Base-by-base conservation (phyloP, 1,140 invertebrate species). In the Hirudo medicinalis region DNA sequence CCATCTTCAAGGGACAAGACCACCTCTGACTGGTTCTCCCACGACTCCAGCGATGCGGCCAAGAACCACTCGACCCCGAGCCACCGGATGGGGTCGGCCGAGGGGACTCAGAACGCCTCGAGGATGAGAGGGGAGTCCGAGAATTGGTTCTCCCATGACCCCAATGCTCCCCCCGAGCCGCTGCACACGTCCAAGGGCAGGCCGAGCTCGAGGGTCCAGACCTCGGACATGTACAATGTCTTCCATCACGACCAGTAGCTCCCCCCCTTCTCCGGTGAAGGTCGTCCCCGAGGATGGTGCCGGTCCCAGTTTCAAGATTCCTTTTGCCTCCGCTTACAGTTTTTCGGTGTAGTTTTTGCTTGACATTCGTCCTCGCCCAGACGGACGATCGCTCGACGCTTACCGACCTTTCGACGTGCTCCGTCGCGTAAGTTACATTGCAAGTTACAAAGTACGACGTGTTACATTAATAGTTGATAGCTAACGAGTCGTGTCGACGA, bases 61-160 rank as follows among this genome's bases (percentile, higher is more conserved):
- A 63, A 32, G 29, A 22, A 22, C 22, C 9, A 22, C 29, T 63
- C 13, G 2, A 54, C 43, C 11, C 40, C 53, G 5, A 36, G 22
- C 22, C 53, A 20, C 20, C 3, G 69, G n/a, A 25, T 70, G 22
- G 49, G n/a, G 1, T 70, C 69, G n/a, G 25, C 25, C 20, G 69
- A 70, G 49, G 69, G 69, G 5, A 20, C 0, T 70, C 32, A 25
- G 49, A 70, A 70, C 53, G 69, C 69, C 32, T 19, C 69, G 6
- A 36, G 69, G 53, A 70, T 70, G 69, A 40, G 69, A 29, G 69
- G 69, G 15, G 69, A 70, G 49, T 70, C 69, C 4, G 69, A 70
- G 49, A 70, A 70, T 20, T 70, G 69, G 69, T 70, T 70, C 49
- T 25, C n/a, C n/a, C 69, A 70, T 25, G 43, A 70, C 25, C 22